Base-by-base conservation (phyloP, 2,888 invertebrate genomes). In the Chouioia cunea region DNA sequence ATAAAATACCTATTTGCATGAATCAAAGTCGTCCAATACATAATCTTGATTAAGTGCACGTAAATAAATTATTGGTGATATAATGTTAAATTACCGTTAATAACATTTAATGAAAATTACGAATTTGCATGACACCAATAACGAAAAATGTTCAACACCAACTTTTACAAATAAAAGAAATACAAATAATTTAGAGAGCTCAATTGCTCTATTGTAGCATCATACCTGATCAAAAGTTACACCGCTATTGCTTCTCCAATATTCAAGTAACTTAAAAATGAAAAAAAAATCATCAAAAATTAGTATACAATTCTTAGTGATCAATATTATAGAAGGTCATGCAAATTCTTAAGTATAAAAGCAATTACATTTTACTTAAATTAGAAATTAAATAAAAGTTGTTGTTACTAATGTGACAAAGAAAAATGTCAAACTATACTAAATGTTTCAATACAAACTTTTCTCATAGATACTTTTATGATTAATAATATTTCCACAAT, bases 191-290 rank as follows among this genome's bases (percentile, higher is more conserved):
- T 36, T 56, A 56, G 27, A 27, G 27, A 56, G 4, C 15, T 27
- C 16, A 56, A 20, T n/a, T 27, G 14, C 36, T 27, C n/a, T 27
- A 56, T 20, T 27, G 23, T 27, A 27, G 3, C 27, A 56, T 36
- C 54, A 56, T 56, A 56, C 54, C 54, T 56, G 54, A 56, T 27
- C 54, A 27, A 56, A 56, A 23, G 54, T 27, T 27, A 56, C 20
- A 56, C 54, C 36, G 54, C 36, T 56, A 56, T 56, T 56, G 54
- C 54, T 27, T 56, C 54, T 23, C 23, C 54, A 20, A 27, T 56
- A 27, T 36, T 36, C 36, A 36, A 36, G 36, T 56, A 56, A 56
- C 54, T 56, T 56, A 56, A 56, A 56, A 27, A 27, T 18, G 15
- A 56, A 56, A 56, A 56, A n/a, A 56, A 27, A 52, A 20, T 23